Base-by-base conservation (phyloP, 2,113 vertebrate genomes). In the Sinocyclocheilus maitianheensis region DNA sequence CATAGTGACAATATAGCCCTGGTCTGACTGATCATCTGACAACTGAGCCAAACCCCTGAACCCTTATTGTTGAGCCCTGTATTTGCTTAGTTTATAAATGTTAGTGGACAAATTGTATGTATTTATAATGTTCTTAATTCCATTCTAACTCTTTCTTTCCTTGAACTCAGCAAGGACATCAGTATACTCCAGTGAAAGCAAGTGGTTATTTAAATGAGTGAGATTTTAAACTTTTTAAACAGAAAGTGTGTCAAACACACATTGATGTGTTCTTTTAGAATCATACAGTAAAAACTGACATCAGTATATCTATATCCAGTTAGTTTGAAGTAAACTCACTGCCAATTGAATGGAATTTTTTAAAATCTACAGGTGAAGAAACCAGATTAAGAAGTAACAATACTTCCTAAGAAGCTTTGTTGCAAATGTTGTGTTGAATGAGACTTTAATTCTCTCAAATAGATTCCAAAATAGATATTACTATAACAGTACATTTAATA, bases 121-220 rank as follows among this genome's bases (percentile, higher is more conserved):
- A 81, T 81, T 46, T 26, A 65, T 81, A 48, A 48, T 46, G 60
- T 65, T 81, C n/a, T 26, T 65, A n/a, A 81, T 76, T n/a, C 4
- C 12, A 43, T n/a, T 63, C 58, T 80, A 81, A 67, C 60, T 5
- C 22, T 67, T 46, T 26, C 37, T 81, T 65, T 65, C 18, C 62
- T 43, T 24, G 14, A 80, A 26, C 22, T n/a, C 37, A 81, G 79
- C 60, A 30, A 65, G 40, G n/a, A 81, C 13, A 81, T 67, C 79
- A 67, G 40, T 80, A 63, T 22, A 80, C 58, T 16, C 34, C 26
- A 55, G 53, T 77, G 3, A 58, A 79, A 79, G 12, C 34, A 2
- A 79, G 53, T 40, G 34, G 22, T 81, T 24, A 43, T 81, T 63
- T 26, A 65, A 65, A 81, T 30, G 40, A 43, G 40, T 65, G 79